phyloP scores from a whole-genome alignment of 2,888 invertebrate species.

The Seira sanloemensis region DNA sequence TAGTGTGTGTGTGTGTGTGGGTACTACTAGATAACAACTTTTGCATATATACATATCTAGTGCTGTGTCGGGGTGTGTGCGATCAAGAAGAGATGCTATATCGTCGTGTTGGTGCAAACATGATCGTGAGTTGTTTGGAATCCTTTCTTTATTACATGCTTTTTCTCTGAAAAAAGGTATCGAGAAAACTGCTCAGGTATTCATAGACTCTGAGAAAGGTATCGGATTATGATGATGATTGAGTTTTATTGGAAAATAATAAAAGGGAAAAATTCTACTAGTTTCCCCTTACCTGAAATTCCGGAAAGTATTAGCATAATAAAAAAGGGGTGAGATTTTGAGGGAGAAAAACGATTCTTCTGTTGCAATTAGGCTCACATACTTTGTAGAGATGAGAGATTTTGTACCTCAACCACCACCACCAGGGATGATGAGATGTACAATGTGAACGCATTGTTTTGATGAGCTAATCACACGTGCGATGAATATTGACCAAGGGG shows the following conservation, averaged over 20 bases:
- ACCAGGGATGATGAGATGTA: background rate
- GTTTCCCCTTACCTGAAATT: conserved; percentile 31
- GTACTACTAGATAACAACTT: too few relatives aligned
- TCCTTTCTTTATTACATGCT: conserved; percentile 48
- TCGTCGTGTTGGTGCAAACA: too few relatives aligned
- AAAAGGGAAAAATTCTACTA: background rate
- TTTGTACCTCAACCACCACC: background rate
- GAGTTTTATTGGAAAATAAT: conserved; percentile 46
- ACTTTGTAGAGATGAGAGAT: background rate
- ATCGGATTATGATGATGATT: conserved; percentile 45
- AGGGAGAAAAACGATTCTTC: background rate
- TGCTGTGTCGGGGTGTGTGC: too few relatives aligned
- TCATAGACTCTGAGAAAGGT: background rate
- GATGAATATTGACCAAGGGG: conserved; percentile 54
- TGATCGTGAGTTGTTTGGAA: conserved; percentile 68
- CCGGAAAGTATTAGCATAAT: conserved; percentile 39
- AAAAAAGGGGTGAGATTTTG: conserved; percentile 1
- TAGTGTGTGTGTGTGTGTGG: conserved; percentile 13
- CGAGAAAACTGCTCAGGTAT: conserved; percentile 13
- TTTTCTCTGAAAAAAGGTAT: conserved; percentile 3
- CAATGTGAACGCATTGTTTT: background rate
- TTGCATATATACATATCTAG: too few relatives aligned
- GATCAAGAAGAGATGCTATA: too few relatives aligned
- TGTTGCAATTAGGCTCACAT: background rate
- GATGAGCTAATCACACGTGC: conserved; percentile 51